Conservation (phyloP, 2,113 vertebrate genomes). For the Lepus americanus region DNA sequence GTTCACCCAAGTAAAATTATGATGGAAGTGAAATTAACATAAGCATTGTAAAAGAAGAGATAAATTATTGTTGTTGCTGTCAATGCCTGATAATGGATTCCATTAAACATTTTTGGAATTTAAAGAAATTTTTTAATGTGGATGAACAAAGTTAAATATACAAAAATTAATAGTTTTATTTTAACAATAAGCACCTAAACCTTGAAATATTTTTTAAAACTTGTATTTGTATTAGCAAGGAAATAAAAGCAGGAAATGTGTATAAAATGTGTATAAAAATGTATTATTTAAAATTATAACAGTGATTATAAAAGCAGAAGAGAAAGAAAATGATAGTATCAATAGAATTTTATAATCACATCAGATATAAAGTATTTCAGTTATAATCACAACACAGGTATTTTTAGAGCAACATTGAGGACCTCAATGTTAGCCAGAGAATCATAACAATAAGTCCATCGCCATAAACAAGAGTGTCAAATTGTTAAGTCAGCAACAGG, state of each 20-base stretch:
- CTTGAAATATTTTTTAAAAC: background rate
- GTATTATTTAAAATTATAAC: background rate
- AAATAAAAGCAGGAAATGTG: constrained; percentile 6
- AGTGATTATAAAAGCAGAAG: background rate
- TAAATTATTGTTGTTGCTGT: background rate
- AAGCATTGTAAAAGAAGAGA: background rate
- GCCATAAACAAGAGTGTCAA: too few relatives aligned
- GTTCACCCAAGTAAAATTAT: constrained; percentile 40
- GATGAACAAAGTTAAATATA: constrained; percentile 16
- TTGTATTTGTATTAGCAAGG: background rate
- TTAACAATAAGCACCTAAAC: background rate
- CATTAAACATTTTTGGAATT: constrained; percentile 52
- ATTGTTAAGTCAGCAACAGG: too few relatives aligned
- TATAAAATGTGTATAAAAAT: constrained; percentile 6
- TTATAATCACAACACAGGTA: background rate
- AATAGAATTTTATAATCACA: background rate
- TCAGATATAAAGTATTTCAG: background rate
- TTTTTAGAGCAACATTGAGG: background rate
- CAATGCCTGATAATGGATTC: background rate
- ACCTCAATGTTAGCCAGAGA: background rate
- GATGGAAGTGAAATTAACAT: constrained; percentile 10
- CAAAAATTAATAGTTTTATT: background rate
- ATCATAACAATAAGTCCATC: background rate
- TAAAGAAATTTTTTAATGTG: background rate
- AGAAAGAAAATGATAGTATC: background rate